Conservation (phyloP, 1,140 invertebrate species). For the Pissodes strobi region DNA sequence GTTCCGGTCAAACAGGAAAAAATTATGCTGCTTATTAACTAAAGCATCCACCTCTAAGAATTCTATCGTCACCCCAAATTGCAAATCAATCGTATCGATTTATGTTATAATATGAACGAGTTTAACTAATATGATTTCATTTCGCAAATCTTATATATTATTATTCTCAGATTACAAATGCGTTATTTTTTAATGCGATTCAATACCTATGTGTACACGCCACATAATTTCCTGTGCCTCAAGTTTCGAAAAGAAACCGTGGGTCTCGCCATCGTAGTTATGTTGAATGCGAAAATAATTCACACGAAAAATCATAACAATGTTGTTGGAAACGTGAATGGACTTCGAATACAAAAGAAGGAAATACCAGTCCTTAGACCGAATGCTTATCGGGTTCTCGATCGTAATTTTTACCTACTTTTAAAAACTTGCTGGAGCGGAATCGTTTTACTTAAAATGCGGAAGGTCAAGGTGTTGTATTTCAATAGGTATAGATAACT, state of each 20-base stretch:
- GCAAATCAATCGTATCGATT: no score
- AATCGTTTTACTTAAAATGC: not conserved
- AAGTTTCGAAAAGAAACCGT: constrained; percentile 1
- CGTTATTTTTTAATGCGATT: no score
- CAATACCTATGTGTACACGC: no score
- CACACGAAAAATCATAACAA: constrained; percentile 6
- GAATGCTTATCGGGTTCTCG: not conserved
- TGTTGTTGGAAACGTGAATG: constrained; percentile 7
- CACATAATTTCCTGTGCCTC: not conserved
- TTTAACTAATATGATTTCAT: no score
- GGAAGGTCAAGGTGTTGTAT: not conserved
- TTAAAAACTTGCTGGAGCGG: constrained; percentile 5
- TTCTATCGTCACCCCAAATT: no score
- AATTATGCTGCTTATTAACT: no score
- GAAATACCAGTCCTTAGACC: not conserved
- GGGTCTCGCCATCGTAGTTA: not conserved
- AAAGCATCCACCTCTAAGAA: no score
- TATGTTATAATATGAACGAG: no score
- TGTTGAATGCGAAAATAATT: constrained; percentile 10
- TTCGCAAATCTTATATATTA: no score
- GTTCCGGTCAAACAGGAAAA: no score
- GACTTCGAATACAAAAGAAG: constrained; percentile 18
- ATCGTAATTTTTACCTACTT: constrained; percentile 27
- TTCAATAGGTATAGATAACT: constrained; percentile 2
- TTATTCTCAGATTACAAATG: no score